phyloP scores from a whole-genome alignment of 2,797 vertebrate genomes.

The Tiaroga cobitis region DNA sequence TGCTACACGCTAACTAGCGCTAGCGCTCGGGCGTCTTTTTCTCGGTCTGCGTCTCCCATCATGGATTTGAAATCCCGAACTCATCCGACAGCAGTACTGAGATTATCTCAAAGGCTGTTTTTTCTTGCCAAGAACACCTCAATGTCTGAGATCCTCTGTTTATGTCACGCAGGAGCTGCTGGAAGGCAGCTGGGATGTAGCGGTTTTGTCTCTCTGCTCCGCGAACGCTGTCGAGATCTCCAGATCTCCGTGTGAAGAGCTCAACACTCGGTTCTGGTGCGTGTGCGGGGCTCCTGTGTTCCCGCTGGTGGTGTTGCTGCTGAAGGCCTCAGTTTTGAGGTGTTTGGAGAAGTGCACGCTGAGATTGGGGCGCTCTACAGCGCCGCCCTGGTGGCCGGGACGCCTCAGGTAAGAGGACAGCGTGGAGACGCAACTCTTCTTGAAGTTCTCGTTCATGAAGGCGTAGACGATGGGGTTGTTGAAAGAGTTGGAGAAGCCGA shows the following conservation, averaged over 20 bases:
- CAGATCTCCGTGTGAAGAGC: constrained; percentile 48
- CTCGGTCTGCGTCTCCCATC: neutral
- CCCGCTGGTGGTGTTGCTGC: constrained; percentile 24
- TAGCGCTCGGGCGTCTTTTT: neutral
- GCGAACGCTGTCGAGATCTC: constrained; percentile 59
- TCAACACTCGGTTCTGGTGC: constrained; percentile 46
- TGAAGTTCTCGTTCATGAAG: constrained; percentile 88
- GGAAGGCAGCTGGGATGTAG: constrained; percentile 67
- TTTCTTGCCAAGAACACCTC: neutral
- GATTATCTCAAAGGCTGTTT: neutral
- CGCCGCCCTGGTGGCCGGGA: constrained; percentile 56
- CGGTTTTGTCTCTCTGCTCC: constrained; percentile 69
- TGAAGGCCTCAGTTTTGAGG: constrained; percentile 71
- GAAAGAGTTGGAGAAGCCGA: constrained; percentile 88
- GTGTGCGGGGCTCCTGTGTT: neutral
- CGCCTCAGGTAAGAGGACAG: constrained; percentile 73
- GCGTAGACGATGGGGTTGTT: constrained; percentile 87
- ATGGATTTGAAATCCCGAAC: neutral
- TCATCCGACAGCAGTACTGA: neutral
- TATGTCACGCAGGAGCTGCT: constrained; percentile 55
- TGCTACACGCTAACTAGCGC: neutral
- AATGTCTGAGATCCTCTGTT: neutral
- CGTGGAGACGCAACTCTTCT: constrained; percentile 82
- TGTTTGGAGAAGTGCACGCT: constrained; percentile 75
- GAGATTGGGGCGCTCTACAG: constrained; percentile 60